Evolutionary conservation across 2,797 vertebrate genomes (phyloP), one percentile per base, ranked within the genome.

Genomic region (Tadarida brasiliensis): DNA sequence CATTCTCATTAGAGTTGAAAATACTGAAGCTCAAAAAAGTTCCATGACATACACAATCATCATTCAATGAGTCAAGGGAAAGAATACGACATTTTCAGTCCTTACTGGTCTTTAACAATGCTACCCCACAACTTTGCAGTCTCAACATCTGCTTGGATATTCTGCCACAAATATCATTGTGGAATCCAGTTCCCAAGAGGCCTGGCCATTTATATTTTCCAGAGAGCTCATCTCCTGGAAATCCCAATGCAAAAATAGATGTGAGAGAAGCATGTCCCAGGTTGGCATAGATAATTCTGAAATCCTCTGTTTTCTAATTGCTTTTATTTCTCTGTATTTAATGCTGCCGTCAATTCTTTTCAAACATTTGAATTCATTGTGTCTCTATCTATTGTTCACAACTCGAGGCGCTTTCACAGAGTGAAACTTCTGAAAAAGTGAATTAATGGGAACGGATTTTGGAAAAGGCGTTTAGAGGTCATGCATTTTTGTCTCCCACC

Each of bases 351-450:
- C 65, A 49, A 65, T 15, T 82, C 20, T 90, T 84, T 47, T 51
- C 94, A 97, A 93, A 73, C 68, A 95, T 82, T 95, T 84, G 44
- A 96, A 95, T 96, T 91, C n/a, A 49, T 86, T 80, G 56, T 96
- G 56, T 95, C 73, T 95, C 77, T 90, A 57, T 93, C 77, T 95
- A 91, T 92, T 94, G 57, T 92, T 96, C 88, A 90, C 44, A 89
- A 91, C 59, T 87, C 33, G 35, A 97, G 70, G 90, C n/a, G 2
- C 30, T 96, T 96, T 96, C 82, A 20, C 28, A 97, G 35, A 97
- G 35, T 56, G 2, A 56, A 95, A 95, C 78, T 83, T 97, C 88
- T 73, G 90, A 71, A 71, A 57, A 92, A 88, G 81, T 44, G 82
- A 82, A 95, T 95, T 83, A 95, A 91, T 73, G 56, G 67, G 95